phyloP scores from a whole-genome alignment of 1,140 invertebrate species.

The Cephus cinctus region DNA sequence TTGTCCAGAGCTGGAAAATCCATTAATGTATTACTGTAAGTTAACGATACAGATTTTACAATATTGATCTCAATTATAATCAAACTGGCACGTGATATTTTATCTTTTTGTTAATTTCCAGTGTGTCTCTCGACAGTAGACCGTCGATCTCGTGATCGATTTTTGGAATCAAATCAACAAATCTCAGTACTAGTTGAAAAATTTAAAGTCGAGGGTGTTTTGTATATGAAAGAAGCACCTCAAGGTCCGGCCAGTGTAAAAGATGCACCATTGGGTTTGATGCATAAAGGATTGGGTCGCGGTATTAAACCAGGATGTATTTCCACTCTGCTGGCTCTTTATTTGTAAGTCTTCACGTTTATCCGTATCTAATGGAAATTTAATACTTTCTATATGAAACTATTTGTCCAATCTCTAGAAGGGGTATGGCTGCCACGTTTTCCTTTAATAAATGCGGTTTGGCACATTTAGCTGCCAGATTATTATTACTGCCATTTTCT shows the following conservation, averaged over 20 bases:
- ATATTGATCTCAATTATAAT: slow-evolving; percentile 4
- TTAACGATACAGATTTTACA: slow-evolving; percentile 23
- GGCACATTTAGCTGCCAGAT: slow-evolving; percentile 69
- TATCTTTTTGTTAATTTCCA: slow-evolving; percentile 41
- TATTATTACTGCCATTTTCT: slow-evolving; percentile 75
- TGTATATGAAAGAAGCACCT: slow-evolving; percentile 64
- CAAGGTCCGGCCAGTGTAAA: slow-evolving; percentile 50
- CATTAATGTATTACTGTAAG: slow-evolving; percentile 91
- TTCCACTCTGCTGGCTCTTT: slow-evolving; percentile 71
- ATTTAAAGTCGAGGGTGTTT: slow-evolving; percentile 78
- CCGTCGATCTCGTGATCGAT: slow-evolving; percentile 80
- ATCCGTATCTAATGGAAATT: slow-evolving; percentile 11
- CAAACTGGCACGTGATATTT: not conserved
- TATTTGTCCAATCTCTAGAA: slow-evolving; percentile 60
- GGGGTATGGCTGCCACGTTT: slow-evolving; percentile 74
- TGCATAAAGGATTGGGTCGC: slow-evolving; percentile 46
- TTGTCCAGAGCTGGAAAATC: slow-evolving; percentile 89
- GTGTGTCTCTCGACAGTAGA: slow-evolving; percentile 92
- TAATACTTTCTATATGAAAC: no score
- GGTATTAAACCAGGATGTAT: slow-evolving; percentile 68
- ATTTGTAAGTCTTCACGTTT: slow-evolving; percentile 69
- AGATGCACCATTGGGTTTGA: slow-evolving; percentile 34
- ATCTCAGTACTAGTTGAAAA: slow-evolving; percentile 89
- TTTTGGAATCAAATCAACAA: slow-evolving; percentile 90
- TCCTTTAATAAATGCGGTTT: slow-evolving; percentile 73